A percentile compares a stretch with the other conserved stretches of the same genome.
These are phyloP conservation scores for Drosophila parthenogenetica DNA, from an alignment of 2,888 invertebrate genomes.

Conservation along the genomic window DNA sequence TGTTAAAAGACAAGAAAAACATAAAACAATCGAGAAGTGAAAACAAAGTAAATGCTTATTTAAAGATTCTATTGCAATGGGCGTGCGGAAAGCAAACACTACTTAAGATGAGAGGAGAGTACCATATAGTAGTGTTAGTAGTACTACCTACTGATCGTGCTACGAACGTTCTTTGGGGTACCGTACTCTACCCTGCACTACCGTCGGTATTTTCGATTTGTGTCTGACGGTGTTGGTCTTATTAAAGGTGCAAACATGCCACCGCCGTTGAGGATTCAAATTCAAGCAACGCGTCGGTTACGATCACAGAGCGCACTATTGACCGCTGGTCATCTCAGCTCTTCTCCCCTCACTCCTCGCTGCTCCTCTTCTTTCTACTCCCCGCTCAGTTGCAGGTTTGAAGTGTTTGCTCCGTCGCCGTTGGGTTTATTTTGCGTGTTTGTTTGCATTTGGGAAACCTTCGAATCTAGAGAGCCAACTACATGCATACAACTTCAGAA, in stretches of 20 bases:
- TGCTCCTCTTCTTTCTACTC: conserved; percentile 2
- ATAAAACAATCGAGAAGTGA: conserved; percentile 39
- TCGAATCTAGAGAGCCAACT: conserved; percentile 54
- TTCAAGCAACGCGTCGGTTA: conserved; percentile 64
- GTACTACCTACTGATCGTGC: conserved; percentile 34
- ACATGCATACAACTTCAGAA: conserved; percentile 26
- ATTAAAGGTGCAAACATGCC: conserved; percentile 82
- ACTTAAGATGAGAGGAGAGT: conserved; percentile 21
- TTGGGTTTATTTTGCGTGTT: conserved; percentile 70
- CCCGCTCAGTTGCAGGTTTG: conserved; percentile 49
- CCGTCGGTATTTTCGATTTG: conserved; percentile 50
- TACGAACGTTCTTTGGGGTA: conserved; percentile 26
- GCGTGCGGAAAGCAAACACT: conserved; percentile 51
- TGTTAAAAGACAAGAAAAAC: conserved; percentile 41
- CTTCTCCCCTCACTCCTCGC: not conserved
- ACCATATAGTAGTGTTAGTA: not conserved
- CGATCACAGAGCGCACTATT: conserved; percentile 61
- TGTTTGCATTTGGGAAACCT: conserved; percentile 65
- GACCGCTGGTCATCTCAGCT: not conserved
- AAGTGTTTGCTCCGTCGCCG: conserved; percentile 63
- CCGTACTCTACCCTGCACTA: not conserved
- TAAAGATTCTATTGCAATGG: conserved; percentile 50
- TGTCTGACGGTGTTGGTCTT: conserved; percentile 68
- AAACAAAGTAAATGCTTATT: conserved; percentile 44
- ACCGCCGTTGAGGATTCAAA: conserved; percentile 71